Base-by-base conservation (phyloP, 2,888 invertebrate genomes). In the Dryobota labecula region DNA sequence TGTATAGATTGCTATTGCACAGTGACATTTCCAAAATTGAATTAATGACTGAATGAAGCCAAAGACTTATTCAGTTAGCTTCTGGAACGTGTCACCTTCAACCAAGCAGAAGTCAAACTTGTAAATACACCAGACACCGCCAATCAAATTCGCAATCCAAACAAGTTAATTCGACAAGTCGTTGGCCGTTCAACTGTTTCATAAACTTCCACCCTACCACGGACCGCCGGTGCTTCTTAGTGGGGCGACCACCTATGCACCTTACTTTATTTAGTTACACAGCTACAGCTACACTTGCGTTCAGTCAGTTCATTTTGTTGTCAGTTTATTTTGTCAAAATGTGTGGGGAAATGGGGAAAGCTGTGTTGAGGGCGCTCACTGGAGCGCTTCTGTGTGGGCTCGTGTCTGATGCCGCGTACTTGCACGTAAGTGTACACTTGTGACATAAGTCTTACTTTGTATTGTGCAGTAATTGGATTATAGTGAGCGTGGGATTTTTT, bases 291-390 rank as follows among this genome's bases (percentile, higher is more conserved):
- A 69, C 73, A 69, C 70, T 81, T 57, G 80, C 74, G 84, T 74
- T 38, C 82, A 82, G 67, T 81, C 76, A 75, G 43, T 63, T 62
- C 33, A 66, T 70, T 76, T 74, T 80, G 58, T 61, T 58, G 76
- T 69, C 54, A 76, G 71, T 73, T 43, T 67, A 65, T 57, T 68
- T 45, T 77, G 71, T 66, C 78, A 92, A 86, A 84, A 96, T 96
- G 96, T 96, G 96, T 82, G 96, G 96, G 71, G 95, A 95, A 86
- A 95, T 95, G 95, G 96, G 96, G 38, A 96, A 95, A 79, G 96
- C 96, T 1, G 96, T 96, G 45, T 81, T 95, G 86, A 84, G 96
- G 70, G 96, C 95, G 78, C 90, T 96, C 36, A 95, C 96, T 0
- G 94, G 94, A 2, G 96, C 95, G n/a, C 86, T 96, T 53, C 90